phyloP scores from a whole-genome alignment of 1,140 invertebrate species.

The Diplogasteroides magnus region DNA sequence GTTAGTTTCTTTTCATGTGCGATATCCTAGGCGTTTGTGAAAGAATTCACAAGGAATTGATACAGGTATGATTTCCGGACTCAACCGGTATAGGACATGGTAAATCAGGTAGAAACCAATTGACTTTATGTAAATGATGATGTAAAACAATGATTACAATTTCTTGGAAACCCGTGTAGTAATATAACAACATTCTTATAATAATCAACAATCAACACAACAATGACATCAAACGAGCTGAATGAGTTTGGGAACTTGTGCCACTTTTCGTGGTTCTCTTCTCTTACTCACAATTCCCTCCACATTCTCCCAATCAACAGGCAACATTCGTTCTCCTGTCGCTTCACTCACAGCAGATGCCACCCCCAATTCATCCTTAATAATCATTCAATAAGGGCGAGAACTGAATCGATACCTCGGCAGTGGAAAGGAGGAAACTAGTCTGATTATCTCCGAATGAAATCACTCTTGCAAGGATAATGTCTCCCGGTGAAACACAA shows the following conservation, averaged over 20 bases:
- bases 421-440: constrained; percentile 30
- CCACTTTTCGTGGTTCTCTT: constrained; percentile 27
- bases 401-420: constrained; percentile 15
- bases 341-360: constrained; percentile 17
- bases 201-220: too few species aligned
- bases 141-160: too few species aligned
- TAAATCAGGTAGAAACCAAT: too few species aligned
- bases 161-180: too few species aligned
- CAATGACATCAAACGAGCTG: neutral
- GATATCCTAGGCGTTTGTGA: too few species aligned
- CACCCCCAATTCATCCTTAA: neutral
- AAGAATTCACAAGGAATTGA: too few species aligned
- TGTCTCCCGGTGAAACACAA: constrained; percentile 26
- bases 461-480: constrained; percentile 32
- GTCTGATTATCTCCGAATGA: constrained; percentile 31
- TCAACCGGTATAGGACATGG: too few species aligned
- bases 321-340: constrained; percentile 27
- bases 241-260: constrained; percentile 30
- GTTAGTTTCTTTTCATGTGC: too few species aligned
- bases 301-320: constrained; percentile 15
- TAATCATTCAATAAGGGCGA: neutral
- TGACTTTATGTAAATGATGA: too few species aligned
- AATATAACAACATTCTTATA: too few species aligned
- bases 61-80: too few species aligned
- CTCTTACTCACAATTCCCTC: constrained; percentile 8